Evolutionary conservation across 2,797 vertebrate genomes (phyloP), one percentile per base, ranked within the genome.

Genomic region (Lerista edwardsae): DNA sequence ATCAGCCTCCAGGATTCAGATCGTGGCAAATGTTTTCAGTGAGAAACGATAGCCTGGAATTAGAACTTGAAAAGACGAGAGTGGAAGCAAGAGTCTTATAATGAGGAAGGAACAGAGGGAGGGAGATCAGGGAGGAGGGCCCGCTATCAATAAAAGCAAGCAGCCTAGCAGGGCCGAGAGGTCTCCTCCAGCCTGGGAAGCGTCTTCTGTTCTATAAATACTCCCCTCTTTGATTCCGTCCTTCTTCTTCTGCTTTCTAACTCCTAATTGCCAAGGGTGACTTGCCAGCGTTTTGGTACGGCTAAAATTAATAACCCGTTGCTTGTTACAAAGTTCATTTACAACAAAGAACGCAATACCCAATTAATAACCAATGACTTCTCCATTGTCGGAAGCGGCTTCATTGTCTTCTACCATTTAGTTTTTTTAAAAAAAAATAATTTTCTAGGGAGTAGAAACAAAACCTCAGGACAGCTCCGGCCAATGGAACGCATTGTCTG

Each of bases 401-500:
- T 93, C 92, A 93, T 95, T 96, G 93, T 93, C 95, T 94, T 90
- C 74, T 91, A 90, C 94, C 25, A 34, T 92, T 93, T n/a, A 21
- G 84, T 90, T 51, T 80, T 57, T 34, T 44, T 83, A 83, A 79
- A 55, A 51, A 87, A 87, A 90, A 81, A 80, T 83, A 85, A 73
- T 79, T 64, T 0, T 1, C 68, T 10, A 39, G 80, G 87, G 83
- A 94, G 87, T 69, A 82, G 84, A 67, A 91, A 57, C 51, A 73
- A 85, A 57, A 61, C 29, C 89, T 85, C 86, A 6, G 61, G 89
- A 87, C 81, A 93, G 86, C 86, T 90, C 93, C 90, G 84, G 88
- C 88, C 92, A 96, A 95, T 91, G 95, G 91, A 92, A 91, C 79
- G 88, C 89, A 96, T 90, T 94, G 93, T 93, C 94, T 93, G 62